Evolutionary conservation across 2,888 invertebrate species (phyloP).

Genomic region (Eupithecia tripunctaria): DNA sequence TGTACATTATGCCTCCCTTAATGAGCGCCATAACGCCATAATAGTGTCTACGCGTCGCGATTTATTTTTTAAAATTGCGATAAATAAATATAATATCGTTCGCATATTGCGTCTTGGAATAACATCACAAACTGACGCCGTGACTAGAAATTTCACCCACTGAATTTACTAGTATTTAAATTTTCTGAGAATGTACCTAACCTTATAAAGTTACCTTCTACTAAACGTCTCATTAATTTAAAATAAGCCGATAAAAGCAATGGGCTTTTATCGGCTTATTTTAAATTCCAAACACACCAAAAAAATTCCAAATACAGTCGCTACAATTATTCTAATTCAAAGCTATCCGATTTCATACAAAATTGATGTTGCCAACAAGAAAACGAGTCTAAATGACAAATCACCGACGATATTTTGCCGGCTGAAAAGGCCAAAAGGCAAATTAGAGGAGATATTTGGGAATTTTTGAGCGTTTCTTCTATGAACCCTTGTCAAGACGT

Average conservation of each 20-base stretch:
- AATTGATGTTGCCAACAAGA: conserved; percentile 26
- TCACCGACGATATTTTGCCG: conserved; percentile 54
- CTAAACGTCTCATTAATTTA: conserved; percentile 1
- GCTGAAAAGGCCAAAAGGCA: conserved; percentile 60
- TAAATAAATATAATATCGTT: neutral
- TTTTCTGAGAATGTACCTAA: neutral
- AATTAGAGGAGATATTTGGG: conserved; percentile 53
- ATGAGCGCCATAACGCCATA: no score
- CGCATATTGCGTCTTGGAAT: neutral
- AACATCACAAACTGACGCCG: neutral
- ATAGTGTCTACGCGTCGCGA: no score
- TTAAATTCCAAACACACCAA: no score
- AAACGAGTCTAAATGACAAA: conserved; percentile 34
- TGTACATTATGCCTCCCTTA: no score
- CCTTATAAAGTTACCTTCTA: neutral
- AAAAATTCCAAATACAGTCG: conserved; percentile 15
- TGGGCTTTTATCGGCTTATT: no score
- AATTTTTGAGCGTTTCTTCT: conserved; percentile 53
- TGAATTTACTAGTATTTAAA: neutral
- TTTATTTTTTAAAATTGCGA: no score
- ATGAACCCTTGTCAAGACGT: neutral
- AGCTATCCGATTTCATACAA: conserved; percentile 42
- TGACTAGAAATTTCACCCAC: neutral
- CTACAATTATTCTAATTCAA: conserved; percentile 46
- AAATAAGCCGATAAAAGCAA: conserved; percentile 16